These are phyloP conservation scores for Streblospio benedicti DNA, from an alignment of 1,140 invertebrate species.

Conservation along the genomic window DNA sequence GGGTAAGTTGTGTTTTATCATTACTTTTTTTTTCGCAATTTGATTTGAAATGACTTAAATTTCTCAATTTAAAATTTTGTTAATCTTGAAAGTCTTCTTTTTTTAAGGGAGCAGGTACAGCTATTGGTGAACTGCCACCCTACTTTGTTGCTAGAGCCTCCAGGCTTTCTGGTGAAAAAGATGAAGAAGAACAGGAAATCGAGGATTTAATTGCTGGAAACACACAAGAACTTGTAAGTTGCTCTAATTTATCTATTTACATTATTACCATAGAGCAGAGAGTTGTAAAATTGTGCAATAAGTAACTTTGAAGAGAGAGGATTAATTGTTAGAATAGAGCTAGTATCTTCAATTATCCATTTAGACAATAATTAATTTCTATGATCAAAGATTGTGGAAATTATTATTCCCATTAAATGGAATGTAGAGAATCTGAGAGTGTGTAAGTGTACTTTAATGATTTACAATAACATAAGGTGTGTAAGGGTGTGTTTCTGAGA, in stretches of 20 bases:
- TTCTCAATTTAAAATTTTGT: background rate
- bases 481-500: too few relatives aligned
- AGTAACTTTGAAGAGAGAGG: too few relatives aligned
- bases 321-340: too few relatives aligned
- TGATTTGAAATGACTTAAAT: background rate
- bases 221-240: constrained; percentile 35
- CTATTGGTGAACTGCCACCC: constrained; percentile 87
- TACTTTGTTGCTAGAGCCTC: constrained; percentile 97
- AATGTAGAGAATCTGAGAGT: too few relatives aligned
- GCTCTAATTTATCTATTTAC: too few relatives aligned
- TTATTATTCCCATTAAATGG: too few relatives aligned
- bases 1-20: constrained; percentile 54
- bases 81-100: background rate
- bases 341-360: too few relatives aligned
- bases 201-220: constrained; percentile 50
- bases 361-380: too few relatives aligned
- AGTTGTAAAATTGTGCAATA: background rate
- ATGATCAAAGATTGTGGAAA: too few relatives aligned
- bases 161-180: constrained; percentile 62
- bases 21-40: background rate
- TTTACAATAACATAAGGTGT: too few relatives aligned
- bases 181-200: constrained; percentile 69
- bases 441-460: too few relatives aligned
- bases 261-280: too few relatives aligned
- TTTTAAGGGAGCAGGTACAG: constrained; percentile 74